phyloP scores from a whole-genome alignment of 2,113 vertebrate genomes.

The Gasterosteus nipponicus region DNA sequence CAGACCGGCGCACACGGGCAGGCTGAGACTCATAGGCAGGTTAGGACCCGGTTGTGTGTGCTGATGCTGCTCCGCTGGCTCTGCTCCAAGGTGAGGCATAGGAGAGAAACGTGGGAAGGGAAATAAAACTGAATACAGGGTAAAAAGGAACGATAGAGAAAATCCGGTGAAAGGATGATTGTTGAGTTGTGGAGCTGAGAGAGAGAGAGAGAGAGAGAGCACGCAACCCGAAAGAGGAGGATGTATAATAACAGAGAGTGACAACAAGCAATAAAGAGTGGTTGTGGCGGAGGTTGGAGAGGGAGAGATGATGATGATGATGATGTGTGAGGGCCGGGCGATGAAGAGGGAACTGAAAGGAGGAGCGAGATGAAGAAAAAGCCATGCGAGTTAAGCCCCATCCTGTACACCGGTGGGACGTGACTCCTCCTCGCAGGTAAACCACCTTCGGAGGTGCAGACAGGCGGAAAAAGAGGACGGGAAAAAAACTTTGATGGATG shows the following conservation, averaged over 20 bases:
- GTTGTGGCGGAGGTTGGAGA: background rate
- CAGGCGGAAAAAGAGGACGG: constrained; percentile 65
- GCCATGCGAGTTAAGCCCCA: constrained; percentile 22
- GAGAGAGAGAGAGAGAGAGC: background rate
- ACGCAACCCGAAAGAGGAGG: background rate
- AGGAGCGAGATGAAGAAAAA: constrained; percentile 2
- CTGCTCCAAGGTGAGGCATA: constrained; percentile 51
- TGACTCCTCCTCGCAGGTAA: constrained; percentile 69
- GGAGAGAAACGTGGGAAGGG: constrained; percentile 63
- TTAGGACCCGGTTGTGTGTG: constrained; percentile 66
- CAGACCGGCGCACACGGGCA: constrained; percentile 54
- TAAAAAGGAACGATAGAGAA: constrained; percentile 21
- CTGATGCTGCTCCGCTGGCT: constrained; percentile 62
- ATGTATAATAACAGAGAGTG: background rate
- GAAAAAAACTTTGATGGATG: constrained; percentile 59
- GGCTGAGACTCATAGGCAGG: constrained; percentile 71
- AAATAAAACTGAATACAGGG: constrained; percentile 38
- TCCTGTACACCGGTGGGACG: constrained; percentile 58
- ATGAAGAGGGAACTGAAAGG: background rate
- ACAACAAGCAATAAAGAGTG: background rate
- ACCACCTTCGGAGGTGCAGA: constrained; percentile 57
- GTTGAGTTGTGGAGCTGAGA: constrained; percentile 7
- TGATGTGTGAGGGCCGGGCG: constrained; percentile 11
- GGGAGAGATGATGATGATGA: background rate
- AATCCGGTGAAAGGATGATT: constrained; percentile 19